Conservation (phyloP, 1,140 invertebrate genomes). For the Callitettix versicolor region DNA sequence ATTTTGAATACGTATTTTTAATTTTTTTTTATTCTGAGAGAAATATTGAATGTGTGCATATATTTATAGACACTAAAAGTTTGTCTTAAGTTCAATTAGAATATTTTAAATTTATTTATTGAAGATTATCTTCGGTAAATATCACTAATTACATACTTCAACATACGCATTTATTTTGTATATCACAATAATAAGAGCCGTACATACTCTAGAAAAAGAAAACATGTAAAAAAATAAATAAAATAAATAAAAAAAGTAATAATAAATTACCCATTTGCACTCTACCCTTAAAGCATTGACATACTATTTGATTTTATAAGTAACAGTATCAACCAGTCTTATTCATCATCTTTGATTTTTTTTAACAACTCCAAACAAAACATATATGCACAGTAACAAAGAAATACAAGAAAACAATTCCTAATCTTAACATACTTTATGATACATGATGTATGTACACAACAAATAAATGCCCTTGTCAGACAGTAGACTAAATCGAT, state of each 20-base stretch:
- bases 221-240: no score
- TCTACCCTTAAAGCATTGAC: background rate
- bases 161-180: background rate
- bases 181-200: conserved; percentile 6
- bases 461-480: conserved; percentile 16
- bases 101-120: no score
- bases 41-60: background rate
- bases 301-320: conserved; percentile 13
- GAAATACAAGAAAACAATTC: conserved; percentile 12
- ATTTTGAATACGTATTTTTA: no score
- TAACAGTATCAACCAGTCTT: conserved; percentile 18
- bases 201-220: background rate
- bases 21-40: background rate
- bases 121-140: no score
- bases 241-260: no score
- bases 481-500: conserved; percentile 3
- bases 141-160: background rate
- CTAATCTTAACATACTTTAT: conserved; percentile 12
- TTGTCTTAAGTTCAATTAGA: conserved; percentile 1
- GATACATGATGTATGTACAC: conserved; percentile 12
- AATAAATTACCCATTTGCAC: no score
- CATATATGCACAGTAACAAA: conserved; percentile 12
- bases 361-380: conserved; percentile 17
- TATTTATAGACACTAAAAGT: conserved; percentile 2
- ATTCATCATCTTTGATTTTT: conserved; percentile 15